phyloP scores from a whole-genome alignment of 2,888 invertebrate species.

The Phaonia tiefii region DNA sequence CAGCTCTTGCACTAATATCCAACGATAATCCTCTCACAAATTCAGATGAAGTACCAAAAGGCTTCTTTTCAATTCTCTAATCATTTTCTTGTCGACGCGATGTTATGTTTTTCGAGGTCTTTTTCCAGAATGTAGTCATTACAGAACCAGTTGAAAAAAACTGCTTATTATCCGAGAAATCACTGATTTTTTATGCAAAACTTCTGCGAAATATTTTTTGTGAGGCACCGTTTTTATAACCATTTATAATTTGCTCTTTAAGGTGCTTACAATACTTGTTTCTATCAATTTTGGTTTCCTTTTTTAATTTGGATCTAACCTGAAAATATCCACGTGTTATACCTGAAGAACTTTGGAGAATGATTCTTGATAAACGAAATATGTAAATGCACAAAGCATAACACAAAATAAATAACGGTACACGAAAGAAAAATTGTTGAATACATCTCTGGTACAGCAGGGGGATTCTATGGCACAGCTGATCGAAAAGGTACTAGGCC shows the following conservation, averaged over 20 bases:
- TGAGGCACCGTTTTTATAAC: background rate
- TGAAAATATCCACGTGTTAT: no score
- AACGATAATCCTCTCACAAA: background rate
- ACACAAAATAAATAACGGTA: no score
- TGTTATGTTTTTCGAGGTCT: background rate
- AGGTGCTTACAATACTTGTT: no score
- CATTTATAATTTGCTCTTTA: constrained; percentile 6
- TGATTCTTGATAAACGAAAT: no score
- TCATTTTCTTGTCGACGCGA: background rate
- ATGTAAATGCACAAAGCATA: no score
- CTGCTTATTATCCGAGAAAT: constrained; percentile 3
- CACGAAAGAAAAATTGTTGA: no score
- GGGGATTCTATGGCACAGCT: no score
- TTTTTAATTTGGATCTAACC: no score
- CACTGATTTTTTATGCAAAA: constrained; percentile 21
- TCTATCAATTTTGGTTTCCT: no score
- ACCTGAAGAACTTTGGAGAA: no score
- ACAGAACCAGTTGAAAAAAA: constrained; percentile 7
- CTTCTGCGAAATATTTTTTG: constrained; percentile 5
- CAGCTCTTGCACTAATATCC: background rate
- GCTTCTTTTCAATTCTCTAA: constrained; percentile 4
- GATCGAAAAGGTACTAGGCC: no score
- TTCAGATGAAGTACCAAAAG: background rate
- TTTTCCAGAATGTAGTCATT: background rate
- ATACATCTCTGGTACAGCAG: no score